A percentile compares a stretch with the other conserved stretches of the same genome.
phyloP scores from a whole-genome alignment of 2,888 invertebrate species.

The Drosophila kokeensis region DNA sequence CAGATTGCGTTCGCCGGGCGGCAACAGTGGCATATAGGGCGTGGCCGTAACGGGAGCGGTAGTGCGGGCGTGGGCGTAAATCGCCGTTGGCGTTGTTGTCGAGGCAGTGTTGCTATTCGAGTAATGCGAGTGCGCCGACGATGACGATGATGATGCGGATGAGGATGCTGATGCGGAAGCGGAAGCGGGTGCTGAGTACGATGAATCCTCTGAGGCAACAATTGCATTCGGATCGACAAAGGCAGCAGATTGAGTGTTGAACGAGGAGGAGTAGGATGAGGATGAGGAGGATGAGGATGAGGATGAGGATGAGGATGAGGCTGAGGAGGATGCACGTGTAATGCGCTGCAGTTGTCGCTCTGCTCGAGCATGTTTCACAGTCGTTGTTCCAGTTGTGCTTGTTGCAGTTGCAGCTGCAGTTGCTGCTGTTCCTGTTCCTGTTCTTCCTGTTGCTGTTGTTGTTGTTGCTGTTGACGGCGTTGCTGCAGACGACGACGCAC shows the following conservation, averaged over 20 bases:
- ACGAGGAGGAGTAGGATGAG: conserved; percentile 9
- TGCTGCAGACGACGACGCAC: conserved; percentile 82
- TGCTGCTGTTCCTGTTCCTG: conserved; percentile 30
- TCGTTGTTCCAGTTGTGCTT: conserved; percentile 43
- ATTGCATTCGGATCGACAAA: conserved; percentile 62
- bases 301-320: conserved; percentile 5
- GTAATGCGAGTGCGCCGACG: conserved; percentile 54
- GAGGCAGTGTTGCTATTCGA: conserved; percentile 57
- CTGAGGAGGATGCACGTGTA: conserved; percentile 28
- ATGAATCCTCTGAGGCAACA: conserved; percentile 20
- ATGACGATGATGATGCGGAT: conserved; percentile 34
- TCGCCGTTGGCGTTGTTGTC: conserved; percentile 19
- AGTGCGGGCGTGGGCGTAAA: conserved; percentile 38
- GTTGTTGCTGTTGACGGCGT: conserved; percentile 70
- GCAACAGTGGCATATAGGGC: conserved; percentile 67
- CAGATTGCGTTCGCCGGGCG: conserved; percentile 74
- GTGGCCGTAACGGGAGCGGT: conserved; percentile 66
- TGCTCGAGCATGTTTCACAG: conserved; percentile 7
- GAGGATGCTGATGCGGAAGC: conserved; percentile 40
- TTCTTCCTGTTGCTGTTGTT: conserved; percentile 51
- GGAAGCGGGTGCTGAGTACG: conserved; percentile 29
- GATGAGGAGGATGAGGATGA: conserved; percentile 10
- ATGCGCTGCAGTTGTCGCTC: conserved; percentile 41
- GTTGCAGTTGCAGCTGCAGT: conserved; percentile 46
- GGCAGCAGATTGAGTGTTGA: conserved; percentile 43